Evolutionary conservation across 1,140 invertebrate genomes (phyloP).

Genomic region (Euwallacea fornicatus): DNA sequence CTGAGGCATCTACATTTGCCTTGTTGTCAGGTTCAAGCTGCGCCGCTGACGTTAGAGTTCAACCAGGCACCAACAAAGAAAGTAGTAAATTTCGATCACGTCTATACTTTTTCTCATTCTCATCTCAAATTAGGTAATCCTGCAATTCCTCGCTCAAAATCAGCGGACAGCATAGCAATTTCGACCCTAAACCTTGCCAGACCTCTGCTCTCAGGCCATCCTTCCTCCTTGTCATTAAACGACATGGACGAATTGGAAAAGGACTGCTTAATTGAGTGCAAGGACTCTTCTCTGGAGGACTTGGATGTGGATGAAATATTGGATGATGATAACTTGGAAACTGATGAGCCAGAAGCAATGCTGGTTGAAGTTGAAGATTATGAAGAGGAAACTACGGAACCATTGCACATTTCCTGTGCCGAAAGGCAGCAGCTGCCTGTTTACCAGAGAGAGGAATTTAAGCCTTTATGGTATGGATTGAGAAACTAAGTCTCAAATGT

Average conservation of each 20-base stretch:
- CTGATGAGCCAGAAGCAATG: slow-evolving; percentile 64
- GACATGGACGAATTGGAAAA: slow-evolving; percentile 66
- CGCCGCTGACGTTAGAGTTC: slow-evolving; percentile 47
- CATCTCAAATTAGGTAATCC: not conserved
- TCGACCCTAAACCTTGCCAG: slow-evolving; percentile 45
- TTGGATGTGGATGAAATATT: slow-evolving; percentile 14
- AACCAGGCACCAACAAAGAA: not conserved
- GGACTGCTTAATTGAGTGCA: slow-evolving; percentile 48
- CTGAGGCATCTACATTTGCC: slow-evolving; percentile 78
- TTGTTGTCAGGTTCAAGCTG: slow-evolving; percentile 64
- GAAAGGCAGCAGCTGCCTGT: slow-evolving; percentile 67
- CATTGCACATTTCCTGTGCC: slow-evolving; percentile 63
- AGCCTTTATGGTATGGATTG: slow-evolving; percentile 51
- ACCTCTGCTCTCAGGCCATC: slow-evolving; percentile 59
- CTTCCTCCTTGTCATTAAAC: slow-evolving; percentile 72
- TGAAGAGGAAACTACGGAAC: slow-evolving; percentile 66
- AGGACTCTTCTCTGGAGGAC: slow-evolving; percentile 49
- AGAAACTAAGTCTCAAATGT: slow-evolving; percentile 8
- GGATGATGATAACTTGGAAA: slow-evolving; percentile 26
- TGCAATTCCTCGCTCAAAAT: slow-evolving; percentile 62
- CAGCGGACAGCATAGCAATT: slow-evolving; percentile 66
- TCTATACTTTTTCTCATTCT: not conserved
- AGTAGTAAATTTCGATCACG: not conserved
- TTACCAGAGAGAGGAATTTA: slow-evolving; percentile 56
- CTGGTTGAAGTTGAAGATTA: slow-evolving; percentile 71